These are phyloP conservation scores for Zenarchopterus dispar DNA, from an alignment of 2,797 vertebrate species.

Conservation along the genomic window DNA sequence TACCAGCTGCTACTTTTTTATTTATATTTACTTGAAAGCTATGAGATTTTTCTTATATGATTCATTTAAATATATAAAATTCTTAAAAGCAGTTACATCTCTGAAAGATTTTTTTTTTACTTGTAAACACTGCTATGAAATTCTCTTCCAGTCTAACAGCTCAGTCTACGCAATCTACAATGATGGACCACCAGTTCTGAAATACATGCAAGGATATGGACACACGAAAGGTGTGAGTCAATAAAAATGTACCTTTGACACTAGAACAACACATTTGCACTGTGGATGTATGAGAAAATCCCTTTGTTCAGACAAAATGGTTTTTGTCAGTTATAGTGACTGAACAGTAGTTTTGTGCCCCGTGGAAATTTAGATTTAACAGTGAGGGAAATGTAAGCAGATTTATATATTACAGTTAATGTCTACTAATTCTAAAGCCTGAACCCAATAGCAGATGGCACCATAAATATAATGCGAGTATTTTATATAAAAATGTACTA, in stretches of 20 bases:
- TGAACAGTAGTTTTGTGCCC: no score
- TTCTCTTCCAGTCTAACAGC: slow-evolving; percentile 78
- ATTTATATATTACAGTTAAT: neutral
- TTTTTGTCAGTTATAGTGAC: no score
- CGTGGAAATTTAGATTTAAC: neutral
- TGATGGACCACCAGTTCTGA: slow-evolving; percentile 82
- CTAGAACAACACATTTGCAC: neutral
- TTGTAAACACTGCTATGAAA: neutral
- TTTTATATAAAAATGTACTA: neutral
- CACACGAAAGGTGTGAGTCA: slow-evolving; percentile 90
- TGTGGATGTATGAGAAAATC: neutral
- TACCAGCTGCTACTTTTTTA: no score
- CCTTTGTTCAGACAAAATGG: neutral
- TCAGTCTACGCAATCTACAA: slow-evolving; percentile 90
- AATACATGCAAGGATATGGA: slow-evolving; percentile 77
- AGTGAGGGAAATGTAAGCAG: neutral
- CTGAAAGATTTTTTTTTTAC: neutral
- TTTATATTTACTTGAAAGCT: neutral
- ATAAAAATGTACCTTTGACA: neutral
- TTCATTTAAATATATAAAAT: neutral
- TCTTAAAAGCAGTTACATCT: neutral
- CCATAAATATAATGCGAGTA: no score
- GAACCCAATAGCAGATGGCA: no score
- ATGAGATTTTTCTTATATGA: neutral
- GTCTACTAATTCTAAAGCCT: no score